Percentiles rank a stretch among this genome's conserved stretches.
Conservation (phyloP, 2,113 vertebrate species). For the Phalacrocorax brasilianus region DNA sequence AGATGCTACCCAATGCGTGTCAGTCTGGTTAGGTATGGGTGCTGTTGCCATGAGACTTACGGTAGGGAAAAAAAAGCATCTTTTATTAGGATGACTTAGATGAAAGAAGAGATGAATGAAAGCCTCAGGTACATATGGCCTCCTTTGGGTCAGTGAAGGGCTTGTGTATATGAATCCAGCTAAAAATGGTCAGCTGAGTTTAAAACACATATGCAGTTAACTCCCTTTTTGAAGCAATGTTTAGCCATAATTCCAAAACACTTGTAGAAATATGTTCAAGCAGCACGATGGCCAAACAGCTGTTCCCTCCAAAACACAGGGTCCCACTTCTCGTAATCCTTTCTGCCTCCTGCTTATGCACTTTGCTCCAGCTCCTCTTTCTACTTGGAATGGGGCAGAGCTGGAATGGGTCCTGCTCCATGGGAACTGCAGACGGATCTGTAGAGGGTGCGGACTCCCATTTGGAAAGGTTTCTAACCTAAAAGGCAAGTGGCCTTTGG, state of each 20-base stretch:
- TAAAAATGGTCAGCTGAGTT: not conserved
- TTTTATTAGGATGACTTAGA: not conserved
- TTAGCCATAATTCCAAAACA: not conserved
- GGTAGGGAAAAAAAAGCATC: not conserved
- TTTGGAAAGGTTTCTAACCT: not conserved
- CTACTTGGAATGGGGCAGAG: not conserved
- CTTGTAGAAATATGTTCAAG: not conserved
- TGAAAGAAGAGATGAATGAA: not conserved
- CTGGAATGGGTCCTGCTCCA: not conserved
- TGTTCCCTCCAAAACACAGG: not conserved
- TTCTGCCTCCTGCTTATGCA: not conserved
- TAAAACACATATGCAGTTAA: not conserved
- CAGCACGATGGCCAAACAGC: not conserved
- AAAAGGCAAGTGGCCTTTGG: not conserved
- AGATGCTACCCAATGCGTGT: not conserved
- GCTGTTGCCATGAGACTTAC: not conserved
- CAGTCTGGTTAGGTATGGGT: not conserved
- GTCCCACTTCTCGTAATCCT: not conserved
- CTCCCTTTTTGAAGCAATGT: not conserved
- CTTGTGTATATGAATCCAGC: not conserved
- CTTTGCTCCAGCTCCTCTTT: not conserved
- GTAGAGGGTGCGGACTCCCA: accelerated
- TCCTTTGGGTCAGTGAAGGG: not conserved
- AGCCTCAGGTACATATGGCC: not conserved
- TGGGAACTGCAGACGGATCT: not conserved